Base-by-base conservation (phyloP, 2,888 invertebrate genomes). In the Sesia bembeciformis region DNA sequence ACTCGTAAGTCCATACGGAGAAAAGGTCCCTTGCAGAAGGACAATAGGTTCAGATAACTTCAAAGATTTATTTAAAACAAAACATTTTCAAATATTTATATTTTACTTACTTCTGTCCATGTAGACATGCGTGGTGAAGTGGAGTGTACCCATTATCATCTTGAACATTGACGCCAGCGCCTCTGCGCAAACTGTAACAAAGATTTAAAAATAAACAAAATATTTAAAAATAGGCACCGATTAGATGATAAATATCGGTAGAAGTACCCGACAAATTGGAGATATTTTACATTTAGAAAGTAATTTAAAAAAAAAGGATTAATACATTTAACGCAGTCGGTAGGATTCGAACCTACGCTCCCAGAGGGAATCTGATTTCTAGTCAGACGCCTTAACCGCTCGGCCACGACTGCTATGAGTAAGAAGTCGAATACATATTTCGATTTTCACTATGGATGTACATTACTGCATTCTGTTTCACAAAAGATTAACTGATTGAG, bases 61-160 rank as follows among this genome's bases (percentile, higher is more conserved):
- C 23, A 23, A 1, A 23, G 2, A 23, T 23, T 23, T 23, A 23
- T 23, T 23, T 23, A 23, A 23, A 23, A 23, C 23, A 23, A 23
- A 23, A 1, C 23, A 23, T 2, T 23, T 23, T 23, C 23, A 23
- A 23, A 23, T 23, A 2, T 23, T 23, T 23, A 23, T 23, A 2
- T 23, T 23, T 23, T 46, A 46, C 92, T 91, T 91, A 97, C 97
- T 92, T 94, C 86, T 98, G 97, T 5, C 97, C 97, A 82, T 97
- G 96, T 59, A 98, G 92, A 61, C 97, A 94, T 54, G 98, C 97
- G 84, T 97, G 97, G 81, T 98, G 98, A 52, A 98, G 92, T 40
- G 97, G 95, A 46, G 98, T 96, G 82, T 97, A 97, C 50, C 98
- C 98, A 77, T 95, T 96, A 68, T 94, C 94, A 79, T 98, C 98